A percentile compares a stretch with the other conserved stretches of the same genome.
Conservation (phyloP, 2,888 invertebrate species). For the Syrphus vitripennis region DNA sequence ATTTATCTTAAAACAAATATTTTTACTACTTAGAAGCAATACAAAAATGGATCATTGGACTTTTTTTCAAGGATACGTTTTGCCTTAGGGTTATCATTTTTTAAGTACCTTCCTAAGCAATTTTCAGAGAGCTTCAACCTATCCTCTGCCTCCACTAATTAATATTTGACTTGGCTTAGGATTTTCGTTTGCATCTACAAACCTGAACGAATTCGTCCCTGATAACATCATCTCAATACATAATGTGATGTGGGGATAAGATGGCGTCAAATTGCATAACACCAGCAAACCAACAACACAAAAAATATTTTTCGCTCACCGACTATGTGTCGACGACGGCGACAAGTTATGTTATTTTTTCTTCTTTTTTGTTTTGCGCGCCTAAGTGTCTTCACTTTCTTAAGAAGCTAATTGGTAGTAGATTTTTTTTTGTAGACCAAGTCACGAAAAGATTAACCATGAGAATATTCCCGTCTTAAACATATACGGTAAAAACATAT, state of each 20-base stretch:
- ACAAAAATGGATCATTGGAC: too few species aligned
- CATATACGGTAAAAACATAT: background rate
- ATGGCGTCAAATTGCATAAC: constrained; percentile 53
- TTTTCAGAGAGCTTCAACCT: background rate
- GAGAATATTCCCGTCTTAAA: constrained; percentile 37
- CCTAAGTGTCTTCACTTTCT: constrained; percentile 37
- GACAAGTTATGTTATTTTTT: background rate
- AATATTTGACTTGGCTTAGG: background rate
- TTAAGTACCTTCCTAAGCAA: too few species aligned
- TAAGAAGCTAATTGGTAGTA: constrained; percentile 41
- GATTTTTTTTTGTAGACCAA: constrained; percentile 3
- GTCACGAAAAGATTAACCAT: constrained; percentile 24
- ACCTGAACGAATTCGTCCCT: constrained; percentile 47
- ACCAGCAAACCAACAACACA: background rate
- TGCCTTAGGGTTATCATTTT: too few species aligned
- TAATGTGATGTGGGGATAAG: constrained; percentile 9
- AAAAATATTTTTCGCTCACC: constrained; percentile 7
- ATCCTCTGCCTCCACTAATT: background rate
- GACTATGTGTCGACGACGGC: constrained; percentile 1
- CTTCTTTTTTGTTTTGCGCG: constrained; percentile 6
- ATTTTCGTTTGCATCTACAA: constrained; percentile 26
- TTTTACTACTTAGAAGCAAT: too few species aligned
- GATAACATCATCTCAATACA: constrained; percentile 31
- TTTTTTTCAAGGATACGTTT: too few species aligned
- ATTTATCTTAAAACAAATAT: too few species aligned